phyloP scores from a whole-genome alignment of 1,140 invertebrate species.

The Stegodyphus mimosarum region DNA sequence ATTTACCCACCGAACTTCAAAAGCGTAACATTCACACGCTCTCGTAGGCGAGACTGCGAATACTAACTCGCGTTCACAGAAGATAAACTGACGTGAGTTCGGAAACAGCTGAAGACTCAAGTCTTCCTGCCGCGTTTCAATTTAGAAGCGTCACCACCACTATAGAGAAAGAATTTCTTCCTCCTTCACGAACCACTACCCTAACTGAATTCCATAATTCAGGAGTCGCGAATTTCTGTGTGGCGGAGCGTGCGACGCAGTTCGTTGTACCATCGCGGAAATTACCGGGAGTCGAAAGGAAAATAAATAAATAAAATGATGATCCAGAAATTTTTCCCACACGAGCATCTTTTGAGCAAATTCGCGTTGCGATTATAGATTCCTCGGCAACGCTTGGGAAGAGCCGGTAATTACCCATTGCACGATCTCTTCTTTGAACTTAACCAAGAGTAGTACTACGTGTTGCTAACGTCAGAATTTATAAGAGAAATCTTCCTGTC shows the following conservation, averaged over 20 bases:
- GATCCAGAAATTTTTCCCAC: conserved; percentile 51
- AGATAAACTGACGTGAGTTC: no score
- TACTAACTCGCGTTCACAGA: no score
- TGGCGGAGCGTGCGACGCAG: conserved; percentile 19
- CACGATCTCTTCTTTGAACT: conserved; percentile 5
- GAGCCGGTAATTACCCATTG: conserved; percentile 17
- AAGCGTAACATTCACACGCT: no score
- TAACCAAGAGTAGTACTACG: not conserved
- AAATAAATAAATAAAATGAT: conserved; percentile 38
- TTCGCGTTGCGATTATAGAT: conserved; percentile 4
- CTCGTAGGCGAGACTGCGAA: no score
- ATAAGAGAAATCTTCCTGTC: no score
- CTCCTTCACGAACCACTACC: conserved; percentile 37
- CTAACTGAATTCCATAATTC: conserved; percentile 16
- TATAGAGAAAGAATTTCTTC: conserved; percentile 6
- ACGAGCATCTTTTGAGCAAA: conserved; percentile 20
- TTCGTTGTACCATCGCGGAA: conserved; percentile 45
- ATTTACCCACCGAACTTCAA: no score
- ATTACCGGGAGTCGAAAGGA: not conserved
- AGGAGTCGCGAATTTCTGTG: not conserved
- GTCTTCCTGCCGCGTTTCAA: no score
- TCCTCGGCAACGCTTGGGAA: conserved; percentile 23
- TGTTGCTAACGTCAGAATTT: no score
- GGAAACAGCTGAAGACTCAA: no score
- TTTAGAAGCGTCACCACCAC: no score